phyloP scores from a whole-genome alignment of 2,797 vertebrate genomes.

The Etheostoma nigrum region DNA sequence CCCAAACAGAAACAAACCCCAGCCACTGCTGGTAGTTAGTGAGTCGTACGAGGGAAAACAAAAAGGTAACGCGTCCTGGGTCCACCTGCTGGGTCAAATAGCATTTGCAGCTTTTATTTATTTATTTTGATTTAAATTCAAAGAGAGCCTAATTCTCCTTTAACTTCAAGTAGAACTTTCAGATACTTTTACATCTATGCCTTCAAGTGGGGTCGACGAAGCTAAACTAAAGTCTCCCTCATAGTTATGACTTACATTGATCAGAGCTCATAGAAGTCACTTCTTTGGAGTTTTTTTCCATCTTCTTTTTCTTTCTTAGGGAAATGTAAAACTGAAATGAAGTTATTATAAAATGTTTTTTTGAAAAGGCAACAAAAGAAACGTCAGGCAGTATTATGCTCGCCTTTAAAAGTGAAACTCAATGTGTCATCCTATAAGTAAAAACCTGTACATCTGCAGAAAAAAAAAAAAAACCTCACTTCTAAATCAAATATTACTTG shows the following conservation, averaged over 20 bases:
- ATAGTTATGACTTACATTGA: not conserved
- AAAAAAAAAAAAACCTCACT: not conserved
- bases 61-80: not conserved
- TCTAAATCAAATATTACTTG: not conserved
- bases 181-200: not conserved
- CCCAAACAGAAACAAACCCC: slow-evolving; percentile 5
- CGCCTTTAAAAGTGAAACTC: not conserved
- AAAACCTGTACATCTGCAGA: not conserved
- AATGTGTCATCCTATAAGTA: not conserved
- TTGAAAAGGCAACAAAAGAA: slow-evolving; percentile 17
- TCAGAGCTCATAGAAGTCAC: not conserved
- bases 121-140: not conserved
- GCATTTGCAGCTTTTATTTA: not conserved
- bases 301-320: not conserved
- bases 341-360: not conserved
- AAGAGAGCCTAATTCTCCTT: not conserved
- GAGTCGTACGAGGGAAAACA: not conserved
- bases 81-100: slow-evolving; percentile 11
- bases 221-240: not conserved
- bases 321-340: slow-evolving; percentile 16
- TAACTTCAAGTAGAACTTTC: not conserved
- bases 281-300: not conserved
- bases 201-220: not conserved
- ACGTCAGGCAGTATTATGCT: not conserved
- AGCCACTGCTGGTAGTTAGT: not conserved